Base-by-base conservation (phyloP, 2,113 vertebrate genomes). In the Pseudolaguvia tuberculata region DNA sequence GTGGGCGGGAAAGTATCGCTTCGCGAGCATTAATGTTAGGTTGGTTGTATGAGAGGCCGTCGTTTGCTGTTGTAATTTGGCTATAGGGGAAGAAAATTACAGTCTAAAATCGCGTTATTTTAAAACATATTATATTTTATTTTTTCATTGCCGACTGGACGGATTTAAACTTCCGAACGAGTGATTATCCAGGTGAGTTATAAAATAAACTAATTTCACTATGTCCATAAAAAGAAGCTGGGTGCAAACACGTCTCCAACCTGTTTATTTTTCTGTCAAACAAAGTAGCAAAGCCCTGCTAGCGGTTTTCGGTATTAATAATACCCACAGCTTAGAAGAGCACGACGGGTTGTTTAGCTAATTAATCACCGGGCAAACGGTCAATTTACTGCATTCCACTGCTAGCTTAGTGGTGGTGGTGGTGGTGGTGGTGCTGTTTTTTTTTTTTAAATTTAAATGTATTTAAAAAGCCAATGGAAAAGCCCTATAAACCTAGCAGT, bases 241-340 rank as follows among this genome's bases (percentile, higher is more conserved):
- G 73, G 59, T 67, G 79, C 56, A 70, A 80, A 84, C 82, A 80
- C 81, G 82, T 79, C 86, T 72, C 83, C 78, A 86, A 86, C 74
- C 82, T 87, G 88, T 88, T 89, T 88, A 86, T 89, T 89, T 88
- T 87, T 89, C 87, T 88, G 84, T 88, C 84, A 83, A 84, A 88
- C 85, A 87, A 88, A 91, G 86, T 90, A 91, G 88, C 89, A 79
- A 62, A 84, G 86, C 78, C 6, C 78, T 86, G 87, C 85, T 89
- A 88, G 87, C 86, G 83, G 66, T 78, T 83, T 78, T 29, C 73
- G 39, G 27, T 35, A 47, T 39, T 70, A 35, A 66, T 29, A 71
- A 29, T 55, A 23, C 7, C 13, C 63, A 50, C 23, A 10, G 63
- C 21, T 50, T 20, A 12, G 45, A 50, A 23, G 15, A 50, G 63